phyloP scores from a whole-genome alignment of 2,113 vertebrate species.

The Prunella himalayana region DNA sequence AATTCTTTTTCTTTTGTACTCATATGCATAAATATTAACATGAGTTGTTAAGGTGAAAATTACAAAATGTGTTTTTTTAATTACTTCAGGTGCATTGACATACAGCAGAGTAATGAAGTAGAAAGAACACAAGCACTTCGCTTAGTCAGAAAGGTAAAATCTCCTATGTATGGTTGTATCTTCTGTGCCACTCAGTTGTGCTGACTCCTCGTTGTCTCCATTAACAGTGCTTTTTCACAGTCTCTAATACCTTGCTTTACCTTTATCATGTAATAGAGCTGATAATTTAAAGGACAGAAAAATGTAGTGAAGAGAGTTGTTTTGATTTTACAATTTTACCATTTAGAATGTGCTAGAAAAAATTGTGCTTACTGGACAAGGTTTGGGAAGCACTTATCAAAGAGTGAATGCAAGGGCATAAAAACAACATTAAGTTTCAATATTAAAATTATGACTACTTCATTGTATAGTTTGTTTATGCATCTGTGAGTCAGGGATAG shows the following conservation, averaged over 20 bases:
- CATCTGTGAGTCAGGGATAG: neutral
- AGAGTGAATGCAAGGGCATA: neutral
- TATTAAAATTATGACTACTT: neutral
- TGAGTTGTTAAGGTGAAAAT: neutral
- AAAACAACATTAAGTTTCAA: neutral
- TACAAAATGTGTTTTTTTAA: neutral
- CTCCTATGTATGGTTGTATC: neutral
- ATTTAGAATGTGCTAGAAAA: neutral
- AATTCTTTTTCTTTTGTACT: neutral
- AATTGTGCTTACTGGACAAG: neutral
- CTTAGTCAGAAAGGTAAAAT: conserved; percentile 92
- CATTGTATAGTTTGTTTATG: neutral
- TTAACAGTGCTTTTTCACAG: neutral
- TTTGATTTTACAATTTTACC: neutral
- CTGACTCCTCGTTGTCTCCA: neutral
- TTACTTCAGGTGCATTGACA: conserved; percentile 92
- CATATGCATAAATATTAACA: neutral
- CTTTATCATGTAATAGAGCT: neutral
- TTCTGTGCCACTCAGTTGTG: neutral
- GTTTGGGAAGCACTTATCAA: neutral
- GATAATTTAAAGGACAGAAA: neutral
- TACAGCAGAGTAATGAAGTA: conserved; percentile 98
- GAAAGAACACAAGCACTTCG: conserved; percentile 97
- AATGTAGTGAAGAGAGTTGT: neutral
- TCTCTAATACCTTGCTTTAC: neutral